phyloP scores from a whole-genome alignment of 2,888 invertebrate genomes.

The Eupithecia pulchellata region DNA sequence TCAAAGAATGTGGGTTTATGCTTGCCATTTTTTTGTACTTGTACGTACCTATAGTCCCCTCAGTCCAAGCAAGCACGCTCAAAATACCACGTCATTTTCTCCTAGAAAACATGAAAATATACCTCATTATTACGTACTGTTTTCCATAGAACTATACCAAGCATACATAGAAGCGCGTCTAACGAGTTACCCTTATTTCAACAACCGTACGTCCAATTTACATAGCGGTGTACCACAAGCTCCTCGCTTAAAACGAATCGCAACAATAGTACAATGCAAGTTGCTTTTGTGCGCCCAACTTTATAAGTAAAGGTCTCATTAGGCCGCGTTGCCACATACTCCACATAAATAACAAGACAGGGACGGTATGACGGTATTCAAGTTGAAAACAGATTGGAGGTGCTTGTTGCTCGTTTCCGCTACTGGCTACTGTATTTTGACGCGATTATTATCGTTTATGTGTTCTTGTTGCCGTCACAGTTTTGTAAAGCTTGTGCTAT shows the following conservation, averaged over 20 bases:
- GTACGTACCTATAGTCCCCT: too few species aligned
- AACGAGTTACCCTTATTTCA: conserved; percentile 70
- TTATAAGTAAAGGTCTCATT: conserved; percentile 83
- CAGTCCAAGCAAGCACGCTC: too few species aligned
- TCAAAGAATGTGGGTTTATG: too few species aligned
- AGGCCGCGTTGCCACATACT: conserved; percentile 71
- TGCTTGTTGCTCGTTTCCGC: conserved; percentile 22
- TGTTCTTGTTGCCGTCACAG: too few species aligned
- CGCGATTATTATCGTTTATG: not conserved
- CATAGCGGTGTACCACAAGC: conserved; percentile 76
- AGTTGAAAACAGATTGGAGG: conserved; percentile 20
- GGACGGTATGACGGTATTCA: conserved; percentile 17
- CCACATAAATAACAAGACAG: conserved; percentile 69
- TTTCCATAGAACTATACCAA: conserved; percentile 18
- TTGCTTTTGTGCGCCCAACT: conserved; percentile 74
- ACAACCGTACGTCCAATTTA: conserved; percentile 76
- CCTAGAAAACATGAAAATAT: not conserved
- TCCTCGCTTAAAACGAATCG: conserved; percentile 77
- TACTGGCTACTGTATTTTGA: not conserved
- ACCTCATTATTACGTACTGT: conserved; percentile 8
- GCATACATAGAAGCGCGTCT: conserved; percentile 61
- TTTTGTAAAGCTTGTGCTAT: too few species aligned
- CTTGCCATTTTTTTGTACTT: too few species aligned
- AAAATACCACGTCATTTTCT: too few species aligned
- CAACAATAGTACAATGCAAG: conserved; percentile 82